These are phyloP conservation scores for Eledone cirrhosa DNA, from an alignment of 2,888 invertebrate genomes.

Conservation along the genomic window DNA sequence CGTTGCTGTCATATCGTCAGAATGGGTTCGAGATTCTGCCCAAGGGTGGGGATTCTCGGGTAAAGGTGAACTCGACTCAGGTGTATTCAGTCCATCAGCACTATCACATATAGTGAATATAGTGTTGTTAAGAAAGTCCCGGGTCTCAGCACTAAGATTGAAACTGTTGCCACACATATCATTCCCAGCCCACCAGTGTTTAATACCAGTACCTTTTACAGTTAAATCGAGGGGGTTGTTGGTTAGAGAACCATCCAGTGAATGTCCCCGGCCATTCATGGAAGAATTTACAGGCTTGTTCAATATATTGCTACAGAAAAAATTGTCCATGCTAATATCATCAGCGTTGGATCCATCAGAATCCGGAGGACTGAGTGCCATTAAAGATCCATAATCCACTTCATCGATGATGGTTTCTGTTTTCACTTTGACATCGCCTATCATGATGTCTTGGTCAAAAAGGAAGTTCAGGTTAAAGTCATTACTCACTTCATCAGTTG, in stretches of 20 bases:
- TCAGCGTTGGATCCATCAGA: slow-evolving; percentile 60
- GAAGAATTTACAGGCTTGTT: slow-evolving; percentile 43
- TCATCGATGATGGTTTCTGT: slow-evolving; percentile 60
- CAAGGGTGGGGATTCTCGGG: slow-evolving; percentile 53
- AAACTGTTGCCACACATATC: slow-evolving; percentile 34
- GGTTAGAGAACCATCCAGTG: slow-evolving; percentile 43
- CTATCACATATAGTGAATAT: neutral
- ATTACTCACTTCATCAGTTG: slow-evolving; percentile 47
- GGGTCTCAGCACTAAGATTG: slow-evolving; percentile 23
- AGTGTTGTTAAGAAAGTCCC: slow-evolving; percentile 9
- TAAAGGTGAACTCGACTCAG: slow-evolving; percentile 30
- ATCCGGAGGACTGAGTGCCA: slow-evolving; percentile 60
- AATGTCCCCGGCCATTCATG: no score
- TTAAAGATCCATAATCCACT: slow-evolving; percentile 49
- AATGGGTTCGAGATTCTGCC: slow-evolving; percentile 48
- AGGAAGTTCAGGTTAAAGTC: slow-evolving; percentile 65
- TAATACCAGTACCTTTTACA: slow-evolving; percentile 62
- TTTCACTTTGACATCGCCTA: slow-evolving; percentile 61
- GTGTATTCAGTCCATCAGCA: slow-evolving; percentile 34
- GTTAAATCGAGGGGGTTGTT: slow-evolving; percentile 61
- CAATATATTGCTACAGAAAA: slow-evolving; percentile 51
- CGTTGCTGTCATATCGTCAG: slow-evolving; percentile 55
- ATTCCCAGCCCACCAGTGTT: slow-evolving; percentile 63
- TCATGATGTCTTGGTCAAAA: slow-evolving; percentile 63
- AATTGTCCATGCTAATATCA: slow-evolving; percentile 60